Evolutionary conservation across 1,140 invertebrate species (phyloP).

Genomic region (Telenomus remus): DNA sequence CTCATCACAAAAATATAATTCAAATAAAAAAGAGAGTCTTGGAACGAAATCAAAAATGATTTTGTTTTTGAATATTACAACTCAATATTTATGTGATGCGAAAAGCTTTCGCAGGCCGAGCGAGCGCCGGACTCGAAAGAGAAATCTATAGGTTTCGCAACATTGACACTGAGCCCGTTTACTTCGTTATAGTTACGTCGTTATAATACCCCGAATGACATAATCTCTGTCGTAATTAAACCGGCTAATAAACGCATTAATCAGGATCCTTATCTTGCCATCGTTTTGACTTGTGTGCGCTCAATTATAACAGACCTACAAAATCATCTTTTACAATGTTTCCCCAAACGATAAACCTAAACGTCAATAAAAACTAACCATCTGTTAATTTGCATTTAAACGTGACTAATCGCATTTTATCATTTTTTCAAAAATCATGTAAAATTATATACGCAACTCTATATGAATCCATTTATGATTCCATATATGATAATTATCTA

Average conservation of each 20-base stretch:
- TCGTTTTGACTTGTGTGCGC: background rate
- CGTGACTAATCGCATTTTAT: too few species aligned
- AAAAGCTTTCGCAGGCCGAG: conserved; percentile 55
- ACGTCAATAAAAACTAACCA: too few species aligned
- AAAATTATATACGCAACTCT: too few species aligned
- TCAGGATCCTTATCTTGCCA: conserved; percentile 36
- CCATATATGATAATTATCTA: too few species aligned
- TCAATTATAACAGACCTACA: conserved; percentile 15
- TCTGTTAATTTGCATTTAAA: too few species aligned
- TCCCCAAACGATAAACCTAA: too few species aligned
- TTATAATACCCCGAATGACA: conserved; percentile 45
- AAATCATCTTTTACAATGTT: too few species aligned
- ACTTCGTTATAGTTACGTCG: conserved; percentile 42
- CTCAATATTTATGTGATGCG: conserved; percentile 4
- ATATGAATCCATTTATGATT: too few species aligned
- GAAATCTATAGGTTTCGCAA: conserved; percentile 63
- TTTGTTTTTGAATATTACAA: conserved; percentile 9
- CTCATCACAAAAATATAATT: background rate
- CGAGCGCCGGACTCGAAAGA: conserved; percentile 57
- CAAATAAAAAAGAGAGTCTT: background rate
- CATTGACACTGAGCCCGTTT: conserved; percentile 61
- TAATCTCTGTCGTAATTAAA: conserved; percentile 52
- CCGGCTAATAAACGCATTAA: conserved; percentile 31
- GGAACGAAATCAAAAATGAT: background rate
- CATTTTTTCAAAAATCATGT: too few species aligned